phyloP scores from a whole-genome alignment of 1,140 invertebrate species.

The Coptotermes formosanus region DNA sequence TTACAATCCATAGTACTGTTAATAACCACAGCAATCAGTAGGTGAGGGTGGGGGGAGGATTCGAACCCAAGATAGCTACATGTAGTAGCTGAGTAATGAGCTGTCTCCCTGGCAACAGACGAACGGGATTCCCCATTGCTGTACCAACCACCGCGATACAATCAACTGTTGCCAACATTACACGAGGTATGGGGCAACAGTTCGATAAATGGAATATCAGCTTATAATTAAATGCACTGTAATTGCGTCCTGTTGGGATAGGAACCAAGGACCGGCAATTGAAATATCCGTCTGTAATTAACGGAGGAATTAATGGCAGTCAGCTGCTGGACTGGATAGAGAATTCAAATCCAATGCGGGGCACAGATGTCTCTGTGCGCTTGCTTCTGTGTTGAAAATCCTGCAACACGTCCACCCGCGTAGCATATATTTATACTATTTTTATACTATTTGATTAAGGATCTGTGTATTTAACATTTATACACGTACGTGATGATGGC shows the following conservation, averaged over 20 bases:
- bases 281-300: not conserved
- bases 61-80: constrained; percentile 17
- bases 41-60: not conserved
- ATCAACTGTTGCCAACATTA: not conserved
- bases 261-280: not conserved
- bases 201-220: not conserved
- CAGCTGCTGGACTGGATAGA: not conserved
- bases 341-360: not conserved
- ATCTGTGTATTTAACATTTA: no score
- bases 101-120: constrained; percentile 3
- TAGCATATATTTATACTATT: no score
- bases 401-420: no score
- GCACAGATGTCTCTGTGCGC: no score
- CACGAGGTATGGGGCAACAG: not conserved
- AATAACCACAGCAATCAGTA: not conserved
- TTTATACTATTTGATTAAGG: no score
- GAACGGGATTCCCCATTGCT: not conserved
- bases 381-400: no score
- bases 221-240: not conserved
- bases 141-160: constrained; percentile 5
- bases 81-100: constrained; percentile 9
- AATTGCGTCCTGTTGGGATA: not conserved
- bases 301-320: not conserved
- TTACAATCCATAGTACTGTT: not conserved
- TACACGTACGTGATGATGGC: no score